A percentile compares a stretch with the other conserved stretches of the same genome.
phyloP scores from a whole-genome alignment of 2,113 vertebrate genomes.

The Psophia crepitans region DNA sequence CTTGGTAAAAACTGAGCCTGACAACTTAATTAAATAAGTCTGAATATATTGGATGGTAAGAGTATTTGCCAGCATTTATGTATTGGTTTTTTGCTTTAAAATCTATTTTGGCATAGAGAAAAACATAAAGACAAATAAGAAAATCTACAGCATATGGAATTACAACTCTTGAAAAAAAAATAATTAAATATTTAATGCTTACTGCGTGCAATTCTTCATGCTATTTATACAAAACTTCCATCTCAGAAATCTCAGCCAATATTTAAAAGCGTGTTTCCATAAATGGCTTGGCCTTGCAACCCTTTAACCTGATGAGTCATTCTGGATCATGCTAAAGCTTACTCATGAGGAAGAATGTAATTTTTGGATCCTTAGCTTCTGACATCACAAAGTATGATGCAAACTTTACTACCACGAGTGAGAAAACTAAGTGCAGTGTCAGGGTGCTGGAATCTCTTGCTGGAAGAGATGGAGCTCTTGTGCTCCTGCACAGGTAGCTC shows the following conservation, averaged over 20 bases:
- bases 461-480: neutral
- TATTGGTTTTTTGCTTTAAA: neutral
- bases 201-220: neutral
- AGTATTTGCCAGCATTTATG: neutral
- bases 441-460: neutral
- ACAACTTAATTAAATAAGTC: conserved; percentile 30
- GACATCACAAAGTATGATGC: conserved; percentile 23
- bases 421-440: neutral
- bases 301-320: conserved; percentile 36
- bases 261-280: neutral
- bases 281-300: neutral
- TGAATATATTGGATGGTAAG: neutral
- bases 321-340: conserved; percentile 13
- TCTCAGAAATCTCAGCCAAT: neutral
- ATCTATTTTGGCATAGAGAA: neutral
- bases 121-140: neutral
- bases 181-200: neutral
- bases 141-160: neutral
- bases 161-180: neutral
- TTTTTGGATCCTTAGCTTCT: conserved; percentile 26
- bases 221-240: neutral
- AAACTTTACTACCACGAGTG: neutral
- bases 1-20: neutral
- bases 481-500: neutral
- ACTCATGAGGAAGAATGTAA: conserved; percentile 43